phyloP scores from a whole-genome alignment of 2,888 invertebrate species.

The Sialis fuliginosa region DNA sequence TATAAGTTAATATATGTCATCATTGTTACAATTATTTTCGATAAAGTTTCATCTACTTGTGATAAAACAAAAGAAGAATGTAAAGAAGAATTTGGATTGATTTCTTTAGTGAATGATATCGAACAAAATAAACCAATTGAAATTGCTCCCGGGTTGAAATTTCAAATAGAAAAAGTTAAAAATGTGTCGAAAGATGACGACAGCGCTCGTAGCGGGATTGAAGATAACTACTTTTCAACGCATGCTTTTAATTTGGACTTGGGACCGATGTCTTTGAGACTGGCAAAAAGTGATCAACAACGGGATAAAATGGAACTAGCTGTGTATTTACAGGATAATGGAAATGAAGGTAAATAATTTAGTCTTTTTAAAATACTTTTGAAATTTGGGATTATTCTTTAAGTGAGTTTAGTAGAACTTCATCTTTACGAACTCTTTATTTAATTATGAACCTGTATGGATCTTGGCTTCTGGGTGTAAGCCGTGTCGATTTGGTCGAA shows the following conservation, averaged over 20 bases:
- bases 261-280: slow-evolving; percentile 1
- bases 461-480: too few species aligned
- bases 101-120: slow-evolving; percentile 1
- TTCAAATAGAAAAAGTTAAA: slow-evolving; percentile 4
- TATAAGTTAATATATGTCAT: not conserved
- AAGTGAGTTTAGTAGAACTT: too few species aligned
- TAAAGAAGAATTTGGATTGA: not conserved
- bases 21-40: not conserved
- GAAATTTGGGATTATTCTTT: too few species aligned
- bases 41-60: not conserved
- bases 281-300: slow-evolving; percentile 1
- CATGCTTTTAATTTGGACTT: slow-evolving; percentile 5
- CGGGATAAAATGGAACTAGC: slow-evolving; percentile 4
- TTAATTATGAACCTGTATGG: too few species aligned
- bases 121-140: slow-evolving; percentile 2
- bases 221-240: not conserved
- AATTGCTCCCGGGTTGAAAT: slow-evolving; percentile 1
- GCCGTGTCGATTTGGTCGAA: too few species aligned
- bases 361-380: too few species aligned
- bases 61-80: not conserved
- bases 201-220: not conserved
- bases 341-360: not conserved
- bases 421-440: too few species aligned
- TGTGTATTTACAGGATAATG: slow-evolving; percentile 1
- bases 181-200: not conserved